Evolutionary conservation across 2,888 invertebrate species (phyloP), one percentile per base, ranked within the genome.

Genomic region (Hydropsyche betteni): DNA sequence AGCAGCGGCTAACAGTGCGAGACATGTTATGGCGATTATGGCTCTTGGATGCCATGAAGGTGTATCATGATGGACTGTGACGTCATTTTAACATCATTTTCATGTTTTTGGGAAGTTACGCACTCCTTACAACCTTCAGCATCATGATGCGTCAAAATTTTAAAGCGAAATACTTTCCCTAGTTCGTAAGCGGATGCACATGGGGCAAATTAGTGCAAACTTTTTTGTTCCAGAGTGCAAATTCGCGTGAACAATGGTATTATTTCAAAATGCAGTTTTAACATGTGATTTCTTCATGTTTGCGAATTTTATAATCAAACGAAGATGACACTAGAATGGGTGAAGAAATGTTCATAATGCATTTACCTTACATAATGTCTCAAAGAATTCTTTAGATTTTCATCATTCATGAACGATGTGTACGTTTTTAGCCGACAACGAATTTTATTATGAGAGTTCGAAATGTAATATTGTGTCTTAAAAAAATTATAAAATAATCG

Each of bases 1-100:
- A n/a, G n/a, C 36, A 12, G 36, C 34, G 64, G 64, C 7, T 10
- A 69, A 50, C 69, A 10, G 69, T 69, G 69, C 69, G 69, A 50
- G 51, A 50, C 50, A 24, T 10, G 51, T 50, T 69, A 69, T 16
- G 55, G 24, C 38, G 68, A 51, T 69, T 69, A 50, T 69, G 69
- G 24, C 6, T 7, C 33, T 12, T 34, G 38, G 68, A 58, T 24
- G 4, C 14, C 16, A 16, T 53, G 16, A n/a, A 24, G 24, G 58
- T 58, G 58, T 55, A 55, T 55, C 55, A n/a, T n/a, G 16, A n/a
- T 14, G 16, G 55, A 16, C 1, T 55, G n/a, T 16, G n/a, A 55
- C 55, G 55, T 55, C 55, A 55, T 55, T 16, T n/a, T 55, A 12
- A 10, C 16, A n/a, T 8, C 4, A 51, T n/a, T 55, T 14, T 55